A percentile compares a stretch with the other conserved stretches of the same genome.
Conservation (phyloP, 2,888 invertebrate genomes). For the Pollenia labialis region DNA sequence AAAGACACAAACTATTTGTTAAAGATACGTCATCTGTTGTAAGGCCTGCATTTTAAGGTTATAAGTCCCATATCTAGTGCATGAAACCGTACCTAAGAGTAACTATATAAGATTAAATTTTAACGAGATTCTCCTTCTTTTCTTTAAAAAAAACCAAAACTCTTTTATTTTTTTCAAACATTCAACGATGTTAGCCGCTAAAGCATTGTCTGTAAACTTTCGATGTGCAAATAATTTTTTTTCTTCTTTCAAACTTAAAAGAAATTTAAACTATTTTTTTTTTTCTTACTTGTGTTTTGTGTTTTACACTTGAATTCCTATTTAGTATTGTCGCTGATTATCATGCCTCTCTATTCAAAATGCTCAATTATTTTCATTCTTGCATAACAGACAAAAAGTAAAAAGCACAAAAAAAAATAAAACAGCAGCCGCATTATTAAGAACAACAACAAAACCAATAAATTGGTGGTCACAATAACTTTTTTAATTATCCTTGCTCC, state of each 20-base stretch:
- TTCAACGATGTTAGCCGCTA: conserved; percentile 31
- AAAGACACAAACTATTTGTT: too few species aligned
- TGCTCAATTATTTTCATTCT: conserved; percentile 63
- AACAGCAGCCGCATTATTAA: conserved; percentile 56
- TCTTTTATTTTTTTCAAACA: conserved; percentile 10
- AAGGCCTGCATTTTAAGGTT: too few species aligned
- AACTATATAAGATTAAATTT: too few species aligned
- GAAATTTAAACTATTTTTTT: neutral
- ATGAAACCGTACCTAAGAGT: too few species aligned
- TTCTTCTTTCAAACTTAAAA: conserved; percentile 31
- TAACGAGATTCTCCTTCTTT: too few species aligned
- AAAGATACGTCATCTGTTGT: too few species aligned
- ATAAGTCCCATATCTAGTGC: too few species aligned
- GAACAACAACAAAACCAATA: conserved; percentile 47
- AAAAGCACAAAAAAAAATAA: conserved; percentile 18
- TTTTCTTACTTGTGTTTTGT: neutral
- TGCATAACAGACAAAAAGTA: neutral
- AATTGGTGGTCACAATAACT: conserved; percentile 72
- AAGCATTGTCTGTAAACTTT: conserved; percentile 63
- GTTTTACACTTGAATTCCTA: conserved; percentile 50
- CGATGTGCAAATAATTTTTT: conserved; percentile 17
- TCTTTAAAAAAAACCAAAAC: too few species aligned
- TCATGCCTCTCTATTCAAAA: conserved; percentile 48
- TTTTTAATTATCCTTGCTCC: conserved; percentile 73
- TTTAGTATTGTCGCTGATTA: conserved; percentile 55